phyloP scores from a whole-genome alignment of 1,140 invertebrate species.

The Temnothorax nylanderi region DNA sequence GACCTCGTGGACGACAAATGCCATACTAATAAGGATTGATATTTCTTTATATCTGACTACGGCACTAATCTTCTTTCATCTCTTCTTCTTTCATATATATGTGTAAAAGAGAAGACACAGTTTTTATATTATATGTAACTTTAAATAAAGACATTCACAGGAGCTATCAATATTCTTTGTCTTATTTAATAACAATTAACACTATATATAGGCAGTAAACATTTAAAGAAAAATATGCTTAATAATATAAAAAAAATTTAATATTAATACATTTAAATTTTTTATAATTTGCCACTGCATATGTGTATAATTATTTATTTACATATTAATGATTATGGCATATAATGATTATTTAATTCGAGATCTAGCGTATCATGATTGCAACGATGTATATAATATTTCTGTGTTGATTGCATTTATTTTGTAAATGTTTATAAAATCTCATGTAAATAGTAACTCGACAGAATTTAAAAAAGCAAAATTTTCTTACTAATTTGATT shows the following conservation, averaged over 20 bases:
- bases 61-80: background rate
- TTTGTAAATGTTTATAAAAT: no score
- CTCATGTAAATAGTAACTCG: no score
- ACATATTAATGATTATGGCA: background rate
- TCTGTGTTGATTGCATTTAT: background rate
- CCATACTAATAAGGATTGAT: background rate
- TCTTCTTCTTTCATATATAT: background rate
- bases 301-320: background rate
- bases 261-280: background rate
- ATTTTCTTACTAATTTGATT: no score
- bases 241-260: background rate
- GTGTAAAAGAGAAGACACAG: background rate
- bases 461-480: no score
- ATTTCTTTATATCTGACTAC: background rate
- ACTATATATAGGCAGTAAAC: background rate
- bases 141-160: background rate
- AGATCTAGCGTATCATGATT: background rate
- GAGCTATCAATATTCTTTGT: background rate
- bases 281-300: background rate
- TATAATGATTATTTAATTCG: background rate
- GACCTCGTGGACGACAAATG: background rate
- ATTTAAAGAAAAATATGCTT: background rate
- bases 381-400: background rate
- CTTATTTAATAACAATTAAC: background rate
- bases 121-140: background rate